Percentiles rank a stretch among this genome's conserved stretches.
These are phyloP conservation scores for Drosophila paramelanica DNA, from an alignment of 2,888 invertebrate species.

Conservation along the genomic window DNA sequence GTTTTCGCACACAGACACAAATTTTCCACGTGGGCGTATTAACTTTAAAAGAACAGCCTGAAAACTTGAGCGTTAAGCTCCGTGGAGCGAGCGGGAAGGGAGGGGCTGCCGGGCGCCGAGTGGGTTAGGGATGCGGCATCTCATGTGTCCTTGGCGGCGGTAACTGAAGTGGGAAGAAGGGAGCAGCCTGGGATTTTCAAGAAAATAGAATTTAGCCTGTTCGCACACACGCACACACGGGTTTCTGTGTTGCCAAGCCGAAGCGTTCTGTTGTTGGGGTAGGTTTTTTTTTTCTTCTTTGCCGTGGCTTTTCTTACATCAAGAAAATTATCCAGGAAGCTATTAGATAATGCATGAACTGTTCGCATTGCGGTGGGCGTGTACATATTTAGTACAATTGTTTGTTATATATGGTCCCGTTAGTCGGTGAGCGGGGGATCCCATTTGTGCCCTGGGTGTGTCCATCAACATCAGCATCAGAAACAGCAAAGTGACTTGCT, in stretches of 20 bases:
- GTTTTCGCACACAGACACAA: conserved; percentile 39
- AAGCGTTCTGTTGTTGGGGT: conserved; percentile 74
- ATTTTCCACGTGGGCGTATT: conserved; percentile 57
- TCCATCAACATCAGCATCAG: conserved; percentile 11
- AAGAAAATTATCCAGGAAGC: conserved; percentile 63
- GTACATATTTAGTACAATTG: conserved; percentile 9
- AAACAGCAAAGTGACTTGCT: not conserved
- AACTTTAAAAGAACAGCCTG: conserved; percentile 56
- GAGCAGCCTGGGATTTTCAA: conserved; percentile 71
- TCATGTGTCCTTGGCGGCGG: conserved; percentile 71
- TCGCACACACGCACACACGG: conserved; percentile 39
- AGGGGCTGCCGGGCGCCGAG: not conserved
- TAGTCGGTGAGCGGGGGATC: not conserved
- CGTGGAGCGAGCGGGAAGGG: conserved; percentile 11
- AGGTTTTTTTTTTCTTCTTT: conserved; percentile 58
- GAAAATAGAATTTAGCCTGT: conserved; percentile 55
- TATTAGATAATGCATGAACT: conserved; percentile 70
- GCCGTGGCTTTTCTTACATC: conserved; percentile 26
- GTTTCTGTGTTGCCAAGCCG: conserved; percentile 51
- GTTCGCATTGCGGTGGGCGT: conserved; percentile 14
- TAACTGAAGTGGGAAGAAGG: conserved; percentile 30
- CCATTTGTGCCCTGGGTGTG: conserved; percentile 22
- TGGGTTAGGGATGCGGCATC: conserved; percentile 41
- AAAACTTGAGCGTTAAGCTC: conserved; percentile 48
- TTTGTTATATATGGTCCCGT: not conserved